Base-by-base conservation (phyloP, 2,888 invertebrate species). In the Standfussiana lucernea region DNA sequence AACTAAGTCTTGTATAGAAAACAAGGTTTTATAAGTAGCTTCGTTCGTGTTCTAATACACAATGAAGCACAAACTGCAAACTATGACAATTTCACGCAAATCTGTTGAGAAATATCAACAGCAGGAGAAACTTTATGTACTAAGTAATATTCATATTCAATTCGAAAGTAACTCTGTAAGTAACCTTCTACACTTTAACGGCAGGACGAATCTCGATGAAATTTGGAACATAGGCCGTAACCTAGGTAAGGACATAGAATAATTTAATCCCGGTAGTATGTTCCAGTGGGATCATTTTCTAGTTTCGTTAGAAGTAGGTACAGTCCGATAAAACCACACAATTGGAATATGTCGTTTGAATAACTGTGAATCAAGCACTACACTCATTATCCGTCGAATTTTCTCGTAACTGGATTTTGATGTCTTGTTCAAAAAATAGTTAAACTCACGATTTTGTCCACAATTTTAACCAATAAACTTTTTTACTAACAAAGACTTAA, bases 1-100 rank as follows among this genome's bases (percentile, higher is more conserved):
- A 65, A 65, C 47, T 32, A 50, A 59, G 15, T 75, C 59, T 45
- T 37, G 37, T n/a, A 13, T 37, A 40, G 73, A 47, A 72, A 32
- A 56, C 53, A 40, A n/a, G 21, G 7, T 1, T 37, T 13, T 67
- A 40, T 6, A 61, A 62, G 21, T 61, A 66, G 24, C 15, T 59
- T 65, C 5, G 40, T 18, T 59, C 8, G 28, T 21, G n/a, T 53
- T 70, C 13, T 72, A 24, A 11, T 66, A 53, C 7, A 53, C 15
- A 50, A 28, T 13, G 32, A 47, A 40, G 47, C 13, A 8, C 15
- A 21, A 42, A 35, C 35, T 42, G 6, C 18, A 50, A 76, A 53
- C 24, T 64, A 35, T 53, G n/a, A 15, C 50, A 50, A 76, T 64
- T 35, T 75, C 21, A n/a, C 40, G n/a, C n/a, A 62, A 4, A 35